phyloP scores from a whole-genome alignment of 2,113 vertebrate species.

The Apaloderma vittatum region DNA sequence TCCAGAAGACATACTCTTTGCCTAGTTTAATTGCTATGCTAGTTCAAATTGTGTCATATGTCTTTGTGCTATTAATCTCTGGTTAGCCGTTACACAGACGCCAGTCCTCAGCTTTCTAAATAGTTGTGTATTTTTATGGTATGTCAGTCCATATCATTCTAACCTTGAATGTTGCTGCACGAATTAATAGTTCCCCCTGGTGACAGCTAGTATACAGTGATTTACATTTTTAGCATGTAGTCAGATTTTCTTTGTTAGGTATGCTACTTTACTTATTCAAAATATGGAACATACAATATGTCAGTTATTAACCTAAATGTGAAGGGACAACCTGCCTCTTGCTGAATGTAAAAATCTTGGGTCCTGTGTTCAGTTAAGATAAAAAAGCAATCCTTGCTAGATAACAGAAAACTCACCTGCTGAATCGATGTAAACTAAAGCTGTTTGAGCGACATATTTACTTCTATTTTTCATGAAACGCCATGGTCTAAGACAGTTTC shows the following conservation, averaged over 20 bases:
- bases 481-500: slow-evolving; percentile 6
- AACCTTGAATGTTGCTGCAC: not conserved
- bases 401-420: not conserved
- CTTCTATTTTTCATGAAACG: slow-evolving; percentile 13
- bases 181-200: slow-evolving; percentile 62
- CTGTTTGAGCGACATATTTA: slow-evolving; percentile 6
- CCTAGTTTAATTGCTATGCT: not conserved
- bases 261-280: slow-evolving; percentile 1
- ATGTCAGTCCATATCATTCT: not conserved
- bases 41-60: not conserved
- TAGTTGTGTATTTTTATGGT: not conserved
- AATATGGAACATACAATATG: slow-evolving; percentile 1
- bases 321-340: not conserved
- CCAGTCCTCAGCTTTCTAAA: not conserved
- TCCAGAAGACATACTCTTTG: not conserved
- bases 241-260: not conserved
- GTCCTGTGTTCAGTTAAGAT: not conserved
- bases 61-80: not conserved
- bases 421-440: not conserved
- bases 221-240: slow-evolving; percentile 18
- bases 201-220: slow-evolving; percentile 32
- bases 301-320: slow-evolving; percentile 19
- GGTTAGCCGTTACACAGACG: not conserved
- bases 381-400: not conserved
- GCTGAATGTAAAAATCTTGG: not conserved